These are phyloP conservation scores for Polyergus mexicanus DNA, from an alignment of 1,140 invertebrate species.

Conservation along the genomic window DNA sequence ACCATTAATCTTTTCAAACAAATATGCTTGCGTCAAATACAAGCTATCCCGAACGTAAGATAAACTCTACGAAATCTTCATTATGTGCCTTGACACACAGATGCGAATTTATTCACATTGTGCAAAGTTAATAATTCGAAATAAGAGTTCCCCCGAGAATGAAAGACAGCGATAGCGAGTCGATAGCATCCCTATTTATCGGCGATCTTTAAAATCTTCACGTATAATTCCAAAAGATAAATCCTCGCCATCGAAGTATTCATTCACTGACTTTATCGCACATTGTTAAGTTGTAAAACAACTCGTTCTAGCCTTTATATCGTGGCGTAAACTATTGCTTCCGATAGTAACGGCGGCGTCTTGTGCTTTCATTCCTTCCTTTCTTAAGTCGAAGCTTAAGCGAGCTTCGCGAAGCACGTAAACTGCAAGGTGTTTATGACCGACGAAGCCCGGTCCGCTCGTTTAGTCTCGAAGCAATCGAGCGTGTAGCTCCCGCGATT, in stretches of 20 bases:
- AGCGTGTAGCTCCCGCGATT: neutral
- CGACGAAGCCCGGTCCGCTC: conserved; percentile 1
- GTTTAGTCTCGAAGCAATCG: conserved; percentile 35
- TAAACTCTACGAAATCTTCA: conserved; percentile 11
- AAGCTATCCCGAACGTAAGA: neutral
- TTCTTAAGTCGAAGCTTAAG: neutral
- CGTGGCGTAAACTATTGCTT: conserved; percentile 8
- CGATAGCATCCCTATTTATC: neutral
- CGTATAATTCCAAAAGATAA: conserved; percentile 8
- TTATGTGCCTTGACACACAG: too few relatives aligned
- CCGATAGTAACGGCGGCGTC: neutral
- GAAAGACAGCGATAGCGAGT: neutral
- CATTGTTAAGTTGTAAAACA: neutral
- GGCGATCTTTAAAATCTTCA: neutral
- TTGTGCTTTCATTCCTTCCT: neutral
- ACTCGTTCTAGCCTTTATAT: conserved; percentile 32
- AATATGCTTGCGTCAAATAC: neutral
- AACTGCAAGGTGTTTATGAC: conserved; percentile 27
- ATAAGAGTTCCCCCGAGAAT: neutral
- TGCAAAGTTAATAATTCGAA: conserved; percentile 3
- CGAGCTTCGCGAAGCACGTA: conserved; percentile 18
- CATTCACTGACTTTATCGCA: conserved; percentile 16
- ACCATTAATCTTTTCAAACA: conserved; percentile 24
- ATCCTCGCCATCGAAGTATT: neutral
- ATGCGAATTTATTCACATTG: neutral